These are phyloP conservation scores for Megaptera novaeangliae DNA, from an alignment of 2,113 vertebrate genomes.

Conservation along the genomic window DNA sequence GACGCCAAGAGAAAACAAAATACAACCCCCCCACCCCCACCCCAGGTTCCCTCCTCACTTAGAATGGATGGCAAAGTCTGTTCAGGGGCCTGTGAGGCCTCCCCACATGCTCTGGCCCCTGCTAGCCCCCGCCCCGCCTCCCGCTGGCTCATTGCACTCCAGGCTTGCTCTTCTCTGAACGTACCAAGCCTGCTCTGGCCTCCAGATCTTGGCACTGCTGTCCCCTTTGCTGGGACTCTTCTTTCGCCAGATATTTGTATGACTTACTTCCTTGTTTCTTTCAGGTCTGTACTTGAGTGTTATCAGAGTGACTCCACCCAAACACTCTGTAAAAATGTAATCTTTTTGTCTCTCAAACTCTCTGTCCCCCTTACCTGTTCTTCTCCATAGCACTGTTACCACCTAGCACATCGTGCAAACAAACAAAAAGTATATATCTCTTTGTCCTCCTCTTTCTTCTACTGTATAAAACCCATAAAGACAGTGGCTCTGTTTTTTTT, in stretches of 20 bases:
- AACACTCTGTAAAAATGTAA: background rate
- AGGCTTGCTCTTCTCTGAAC: background rate
- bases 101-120: background rate
- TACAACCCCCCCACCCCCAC: too few relatives aligned
- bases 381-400: background rate
- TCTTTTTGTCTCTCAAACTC: background rate
- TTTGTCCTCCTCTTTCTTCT: background rate
- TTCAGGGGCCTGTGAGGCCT: background rate
- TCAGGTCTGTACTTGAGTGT: background rate
- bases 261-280: background rate
- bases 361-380: background rate
- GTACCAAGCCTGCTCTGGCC: background rate
- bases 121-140: too few relatives aligned
- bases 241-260: background rate
- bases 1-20: background rate
- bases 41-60: background rate
- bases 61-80: background rate
- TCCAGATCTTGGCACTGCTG: background rate
- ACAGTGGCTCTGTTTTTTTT: background rate
- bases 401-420: background rate
- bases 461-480: background rate
- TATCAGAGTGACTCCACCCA: background rate
- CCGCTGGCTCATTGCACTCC: background rate
- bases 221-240: background rate
- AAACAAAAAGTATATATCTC: background rate